Base-by-base conservation (phyloP, 2,113 vertebrate species). In the Cardinalis cardinalis region DNA sequence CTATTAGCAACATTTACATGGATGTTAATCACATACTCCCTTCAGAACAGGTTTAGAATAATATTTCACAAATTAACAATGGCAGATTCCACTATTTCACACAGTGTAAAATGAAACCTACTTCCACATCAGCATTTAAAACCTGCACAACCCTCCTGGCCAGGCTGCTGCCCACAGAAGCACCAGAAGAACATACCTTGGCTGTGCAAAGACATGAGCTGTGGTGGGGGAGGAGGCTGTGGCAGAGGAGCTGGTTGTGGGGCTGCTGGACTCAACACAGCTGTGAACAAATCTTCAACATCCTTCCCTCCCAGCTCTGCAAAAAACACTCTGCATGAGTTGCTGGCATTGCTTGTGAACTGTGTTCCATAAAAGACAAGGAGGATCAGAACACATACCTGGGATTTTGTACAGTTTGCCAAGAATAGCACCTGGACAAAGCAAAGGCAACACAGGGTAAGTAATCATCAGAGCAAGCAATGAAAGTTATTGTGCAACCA, bases 371-470 rank as follows among this genome's bases (percentile, higher is more conserved):
- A 36, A 44, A 88, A 46, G 60, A 82, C 49, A 88, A 48, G 12
- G 66, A 79, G 49, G 46, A 64, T 46, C 46, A 92, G 41, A 84
- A 58, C 12, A 90, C 96, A 3, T 98, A 99, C 99, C 99, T 98
- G 99, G 99, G 91, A 99, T 99, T 96, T 99, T 99, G 98, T 98
- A 99, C 40, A 99, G 97, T 96, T 99, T 99, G 82, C 98, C 98
- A 95, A 99, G 99, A 95, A 99, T 99, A 78, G 98, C 98, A 92
- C 99, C 99, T 99, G 96, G 75, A 95, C 52, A 95, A 96, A 97
- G 89, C n/a, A 75, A 93, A 96, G 80, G 68, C 56, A 96, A 96
- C 2, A 63, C 48, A 80, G 60, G 79, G 82, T 79, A 63, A 97
- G 70, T 48, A 51, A 70, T 40, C 44, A 89, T 31, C 29, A 53